phyloP scores from a whole-genome alignment of 2,113 vertebrate genomes.

The Cyphomyrus plagiostoma region DNA sequence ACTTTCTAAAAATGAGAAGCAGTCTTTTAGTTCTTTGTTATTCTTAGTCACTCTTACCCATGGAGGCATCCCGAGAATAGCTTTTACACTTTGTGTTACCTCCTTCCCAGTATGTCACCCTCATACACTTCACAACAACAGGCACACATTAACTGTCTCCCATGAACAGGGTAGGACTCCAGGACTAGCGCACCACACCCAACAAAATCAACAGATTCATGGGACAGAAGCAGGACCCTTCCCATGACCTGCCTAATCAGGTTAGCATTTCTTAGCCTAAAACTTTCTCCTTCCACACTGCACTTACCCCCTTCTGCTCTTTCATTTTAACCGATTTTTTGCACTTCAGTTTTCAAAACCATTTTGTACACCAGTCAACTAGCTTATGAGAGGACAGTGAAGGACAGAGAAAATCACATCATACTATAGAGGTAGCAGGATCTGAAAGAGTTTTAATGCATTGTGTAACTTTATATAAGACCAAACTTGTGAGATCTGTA shows the following conservation, averaged over 20 bases:
- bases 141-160: neutral
- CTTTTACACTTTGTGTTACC: neutral
- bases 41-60: neutral
- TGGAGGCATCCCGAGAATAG: neutral
- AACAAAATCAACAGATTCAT: neutral
- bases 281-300: neutral
- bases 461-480: neutral
- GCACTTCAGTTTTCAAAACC: constrained; percentile 4
- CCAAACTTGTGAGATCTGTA: neutral
- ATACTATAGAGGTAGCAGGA: neutral
- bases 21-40: neutral
- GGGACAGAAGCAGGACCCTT: neutral
- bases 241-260: neutral
- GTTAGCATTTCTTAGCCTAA: neutral
- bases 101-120: neutral
- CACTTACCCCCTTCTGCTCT: neutral
- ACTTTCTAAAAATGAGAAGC: neutral
- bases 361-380: neutral
- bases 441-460: neutral
- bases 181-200: neutral
- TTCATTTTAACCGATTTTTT: neutral
- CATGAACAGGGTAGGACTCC: neutral
- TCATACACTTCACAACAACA: neutral
- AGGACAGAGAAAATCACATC: neutral
- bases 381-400: neutral